Conservation (phyloP, 2,797 vertebrate genomes). For the Ibycter americanus region DNA sequence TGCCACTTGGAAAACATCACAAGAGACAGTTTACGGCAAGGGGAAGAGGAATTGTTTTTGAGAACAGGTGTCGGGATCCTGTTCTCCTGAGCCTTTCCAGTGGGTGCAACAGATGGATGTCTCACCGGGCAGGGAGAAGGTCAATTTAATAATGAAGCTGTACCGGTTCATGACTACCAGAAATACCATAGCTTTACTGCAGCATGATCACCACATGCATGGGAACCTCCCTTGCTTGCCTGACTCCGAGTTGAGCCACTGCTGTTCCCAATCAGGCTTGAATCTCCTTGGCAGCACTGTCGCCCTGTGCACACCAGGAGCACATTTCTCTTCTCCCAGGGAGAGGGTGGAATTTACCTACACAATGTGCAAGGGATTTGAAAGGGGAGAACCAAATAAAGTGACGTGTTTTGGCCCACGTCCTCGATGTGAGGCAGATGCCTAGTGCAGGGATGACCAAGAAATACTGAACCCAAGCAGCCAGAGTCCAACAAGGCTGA, state of each 20-base stretch:
- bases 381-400: not conserved
- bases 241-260: not conserved
- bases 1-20: conserved; percentile 37
- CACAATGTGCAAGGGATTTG: rapidly evolving
- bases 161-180: not conserved
- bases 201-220: not conserved
- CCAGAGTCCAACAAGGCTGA: not conserved
- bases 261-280: not conserved
- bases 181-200: not conserved
- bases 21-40: not conserved
- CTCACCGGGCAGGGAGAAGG: not conserved
- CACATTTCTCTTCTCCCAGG: not conserved
- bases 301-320: not conserved
- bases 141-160: not conserved
- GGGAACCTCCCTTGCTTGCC: not conserved
- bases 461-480: not conserved
- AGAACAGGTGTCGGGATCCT: not conserved
- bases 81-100: not conserved
- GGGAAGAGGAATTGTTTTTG: not conserved
- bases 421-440: not conserved
- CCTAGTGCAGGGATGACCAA: not conserved
- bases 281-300: not conserved
- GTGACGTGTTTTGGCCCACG: rapidly evolving
- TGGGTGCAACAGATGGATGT: not conserved
- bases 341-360: not conserved